Evolutionary conservation across 2,888 invertebrate species (phyloP), one percentile per base, ranked within the genome.

Genomic region (Dasysyrphus tricinctus): DNA sequence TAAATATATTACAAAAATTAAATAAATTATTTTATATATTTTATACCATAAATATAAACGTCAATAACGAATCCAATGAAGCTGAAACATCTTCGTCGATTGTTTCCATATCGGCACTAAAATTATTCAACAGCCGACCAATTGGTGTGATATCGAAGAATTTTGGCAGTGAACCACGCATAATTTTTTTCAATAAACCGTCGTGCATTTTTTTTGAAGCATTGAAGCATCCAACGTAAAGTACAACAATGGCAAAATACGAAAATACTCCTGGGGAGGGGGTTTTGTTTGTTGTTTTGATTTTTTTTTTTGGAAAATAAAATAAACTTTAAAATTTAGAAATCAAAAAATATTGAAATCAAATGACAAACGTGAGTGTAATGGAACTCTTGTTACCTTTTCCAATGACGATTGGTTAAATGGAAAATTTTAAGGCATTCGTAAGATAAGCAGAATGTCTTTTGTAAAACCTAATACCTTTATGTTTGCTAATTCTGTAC

Each of bases 71-170:
- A 88, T 93, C 93, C 89, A 94, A 88, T 86, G 93, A 93, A 88
- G 91, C 91, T 84, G 95, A 94, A 87, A 96, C 92, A 88, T 94
- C 93, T 89, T 94, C 94, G 92, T 96, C 96, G 89, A 95, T 91
- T 88, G 94, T 94, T 90, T 95, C 94, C 90, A 95, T 93, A 92
- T 96, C 96, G 93, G 94, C 95, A 89, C 95, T 94, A 91, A 96
- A 95, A 89, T 95, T 94, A 92, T 95, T 95, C 72, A 96, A 93
- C 88, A 96, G 93, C 90, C 96, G 93, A 90, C 96, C 96, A 87
- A 94, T 90, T 8, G 96, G 96, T 88, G 95, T 95, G 88, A 94
- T 93, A 91, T 96, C 96, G 92, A 96, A 96, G 93, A 96, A 96
- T 88, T 94, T 94, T 93, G 95, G 94, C 82, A 91, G 88, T 65